A percentile compares a stretch with the other conserved stretches of the same genome.
These are phyloP conservation scores for Scaptomyza tumidula DNA, from an alignment of 2,888 invertebrate species.

Conservation along the genomic window DNA sequence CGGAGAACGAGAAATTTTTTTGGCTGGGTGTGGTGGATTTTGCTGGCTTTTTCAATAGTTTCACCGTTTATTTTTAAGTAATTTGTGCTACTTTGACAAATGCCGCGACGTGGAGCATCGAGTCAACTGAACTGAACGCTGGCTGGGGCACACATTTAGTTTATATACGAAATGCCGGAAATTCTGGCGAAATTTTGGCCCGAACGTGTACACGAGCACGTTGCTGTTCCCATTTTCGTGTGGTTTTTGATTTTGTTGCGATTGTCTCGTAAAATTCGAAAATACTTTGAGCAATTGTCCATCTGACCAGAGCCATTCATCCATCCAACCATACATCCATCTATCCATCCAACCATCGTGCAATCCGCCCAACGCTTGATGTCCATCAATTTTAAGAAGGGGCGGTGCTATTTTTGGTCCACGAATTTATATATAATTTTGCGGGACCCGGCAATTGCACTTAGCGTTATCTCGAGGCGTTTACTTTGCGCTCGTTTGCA, in stretches of 20 bases:
- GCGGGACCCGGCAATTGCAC: slow-evolving; percentile 61
- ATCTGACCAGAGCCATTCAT: slow-evolving; percentile 11
- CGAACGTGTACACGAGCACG: slow-evolving; percentile 46
- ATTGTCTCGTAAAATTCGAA: slow-evolving; percentile 50
- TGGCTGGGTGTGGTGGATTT: slow-evolving; percentile 25
- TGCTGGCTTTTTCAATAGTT: slow-evolving; percentile 50
- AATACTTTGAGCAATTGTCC: slow-evolving; percentile 56
- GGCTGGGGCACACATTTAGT: slow-evolving; percentile 57
- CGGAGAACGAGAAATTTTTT: slow-evolving; percentile 14
- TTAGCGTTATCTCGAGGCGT: slow-evolving; percentile 69
- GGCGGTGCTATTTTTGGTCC: slow-evolving; percentile 63
- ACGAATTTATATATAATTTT: slow-evolving; percentile 45
- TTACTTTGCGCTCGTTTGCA: slow-evolving; percentile 77
- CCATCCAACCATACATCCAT: slow-evolving; percentile 30
- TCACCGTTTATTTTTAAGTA: slow-evolving; percentile 72
- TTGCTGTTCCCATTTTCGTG: slow-evolving; percentile 53
- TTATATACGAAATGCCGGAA: slow-evolving; percentile 78
- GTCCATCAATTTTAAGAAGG: slow-evolving; percentile 67
- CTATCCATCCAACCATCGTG: slow-evolving; percentile 7
- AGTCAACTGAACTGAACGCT: slow-evolving; percentile 56
- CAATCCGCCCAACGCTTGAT: slow-evolving; percentile 30
- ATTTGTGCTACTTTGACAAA: slow-evolving; percentile 61
- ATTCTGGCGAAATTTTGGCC: slow-evolving; percentile 59
- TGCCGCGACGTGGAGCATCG: slow-evolving; percentile 55
- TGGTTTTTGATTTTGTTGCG: slow-evolving; percentile 2